A percentile compares a stretch with the other conserved stretches of the same genome.
Conservation (phyloP, 2,888 invertebrate species). For the Pimpla rufipes region DNA sequence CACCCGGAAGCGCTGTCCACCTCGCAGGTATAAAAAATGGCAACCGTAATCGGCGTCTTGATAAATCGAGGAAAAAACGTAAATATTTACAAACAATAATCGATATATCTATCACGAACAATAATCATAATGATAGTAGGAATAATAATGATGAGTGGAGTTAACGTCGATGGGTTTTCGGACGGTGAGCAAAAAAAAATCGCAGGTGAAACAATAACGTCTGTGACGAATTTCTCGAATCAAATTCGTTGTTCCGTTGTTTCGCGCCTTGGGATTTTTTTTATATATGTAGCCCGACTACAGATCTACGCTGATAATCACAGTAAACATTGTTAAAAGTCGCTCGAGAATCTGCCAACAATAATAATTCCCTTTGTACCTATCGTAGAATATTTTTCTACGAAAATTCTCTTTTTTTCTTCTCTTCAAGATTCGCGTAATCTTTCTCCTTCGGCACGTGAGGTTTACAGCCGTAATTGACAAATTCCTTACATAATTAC, state of each 20-base stretch:
- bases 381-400: conserved; percentile 23
- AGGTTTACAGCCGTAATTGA: conserved; percentile 28
- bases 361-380: conserved; percentile 34
- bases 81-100: conserved; percentile 44
- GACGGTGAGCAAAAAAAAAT: conserved; percentile 55
- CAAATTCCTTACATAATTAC: neutral
- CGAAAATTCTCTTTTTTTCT: conserved; percentile 23
- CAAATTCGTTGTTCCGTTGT: conserved; percentile 22
- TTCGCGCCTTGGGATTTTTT: conserved; percentile 9
- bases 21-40: conserved; percentile 44
- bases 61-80: conserved; percentile 16
- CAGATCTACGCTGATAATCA: conserved; percentile 51
- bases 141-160: conserved; percentile 42
- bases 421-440: conserved; percentile 4
- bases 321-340: conserved; percentile 47
- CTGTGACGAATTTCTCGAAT: conserved; percentile 26
- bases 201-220: conserved; percentile 50
- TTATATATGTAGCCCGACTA: conserved; percentile 23
- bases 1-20: conserved; percentile 31
- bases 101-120: conserved; percentile 22
- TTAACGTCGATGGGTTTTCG: conserved; percentile 41
- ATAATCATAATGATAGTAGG: conserved; percentile 31
- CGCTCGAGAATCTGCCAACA: conserved; percentile 13
- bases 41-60: conserved; percentile 1
- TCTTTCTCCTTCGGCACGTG: conserved; percentile 11